These are phyloP conservation scores for Melipona beecheii DNA, from an alignment of 2,888 invertebrate genomes.

Conservation along the genomic window DNA sequence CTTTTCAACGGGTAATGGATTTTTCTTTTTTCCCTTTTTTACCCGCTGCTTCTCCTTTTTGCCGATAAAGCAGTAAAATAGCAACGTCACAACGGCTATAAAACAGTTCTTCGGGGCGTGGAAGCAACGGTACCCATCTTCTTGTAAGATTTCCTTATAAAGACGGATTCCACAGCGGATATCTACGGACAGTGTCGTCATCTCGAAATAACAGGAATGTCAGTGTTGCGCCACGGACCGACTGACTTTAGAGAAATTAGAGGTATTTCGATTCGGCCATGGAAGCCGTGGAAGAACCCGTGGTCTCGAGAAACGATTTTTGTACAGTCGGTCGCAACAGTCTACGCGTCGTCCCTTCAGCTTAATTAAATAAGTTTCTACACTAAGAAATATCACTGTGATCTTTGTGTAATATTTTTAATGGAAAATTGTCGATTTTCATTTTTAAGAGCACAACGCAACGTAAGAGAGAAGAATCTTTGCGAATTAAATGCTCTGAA, in stretches of 20 bases:
- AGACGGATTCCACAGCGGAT: conserved; percentile 43
- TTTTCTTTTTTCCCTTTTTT: background rate
- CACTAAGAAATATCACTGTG: too few species aligned
- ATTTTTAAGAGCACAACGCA: too few species aligned
- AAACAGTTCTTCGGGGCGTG: conserved; percentile 61
- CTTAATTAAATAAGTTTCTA: too few species aligned
- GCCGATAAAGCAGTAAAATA: conserved; percentile 53
- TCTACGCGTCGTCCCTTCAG: background rate
- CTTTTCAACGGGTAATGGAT: conserved; percentile 44
- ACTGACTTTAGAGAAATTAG: conserved; percentile 11
- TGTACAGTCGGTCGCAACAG: background rate
- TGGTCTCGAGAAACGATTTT: conserved; percentile 3
- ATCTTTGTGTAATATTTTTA: too few species aligned
- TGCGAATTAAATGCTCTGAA: too few species aligned
- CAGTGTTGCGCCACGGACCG: conserved; percentile 12
- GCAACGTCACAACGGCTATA: conserved; percentile 48
- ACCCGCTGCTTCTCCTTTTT: background rate
- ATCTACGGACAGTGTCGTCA: conserved; percentile 16
- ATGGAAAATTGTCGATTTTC: too few species aligned
- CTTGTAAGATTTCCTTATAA: conserved; percentile 59
- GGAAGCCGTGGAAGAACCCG: conserved; percentile 33
- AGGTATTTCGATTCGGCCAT: conserved; percentile 3
- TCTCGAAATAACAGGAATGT: conserved; percentile 47
- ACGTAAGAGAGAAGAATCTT: too few species aligned
- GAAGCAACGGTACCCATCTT: conserved; percentile 66